phyloP scores from a whole-genome alignment of 2,797 vertebrate species.

The Anableps anableps region DNA sequence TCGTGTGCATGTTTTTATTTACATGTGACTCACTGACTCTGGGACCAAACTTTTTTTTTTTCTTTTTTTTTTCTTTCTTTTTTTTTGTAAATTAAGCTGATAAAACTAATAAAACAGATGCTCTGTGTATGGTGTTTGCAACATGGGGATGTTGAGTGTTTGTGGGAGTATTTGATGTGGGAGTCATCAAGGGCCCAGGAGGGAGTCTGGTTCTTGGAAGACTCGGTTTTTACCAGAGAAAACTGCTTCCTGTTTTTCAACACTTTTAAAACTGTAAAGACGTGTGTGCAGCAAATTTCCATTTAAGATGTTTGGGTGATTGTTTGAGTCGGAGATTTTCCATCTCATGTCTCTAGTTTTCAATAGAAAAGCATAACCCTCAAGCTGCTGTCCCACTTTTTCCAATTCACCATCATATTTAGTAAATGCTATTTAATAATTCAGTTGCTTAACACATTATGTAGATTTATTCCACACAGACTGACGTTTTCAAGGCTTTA shows the following conservation, averaged over 20 bases:
- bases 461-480: background rate
- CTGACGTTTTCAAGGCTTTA: background rate
- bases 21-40: conserved; percentile 68
- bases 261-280: conserved; percentile 58
- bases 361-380: background rate
- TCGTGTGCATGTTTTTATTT: conserved; percentile 56
- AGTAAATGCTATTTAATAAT: background rate
- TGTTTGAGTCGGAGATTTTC: conserved; percentile 25
- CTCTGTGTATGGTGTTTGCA: conserved; percentile 46
- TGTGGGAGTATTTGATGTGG: conserved; percentile 76
- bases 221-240: conserved; percentile 70
- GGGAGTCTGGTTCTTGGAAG: conserved; percentile 64
- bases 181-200: conserved; percentile 70
- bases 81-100: conserved; percentile 55
- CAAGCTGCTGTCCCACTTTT: background rate
- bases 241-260: conserved; percentile 67
- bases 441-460: background rate
- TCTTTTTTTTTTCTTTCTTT: too few relatives aligned
- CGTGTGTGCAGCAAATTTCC: conserved; percentile 28
- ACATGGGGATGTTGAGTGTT: conserved; percentile 63
- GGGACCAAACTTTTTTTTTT: conserved; percentile 47
- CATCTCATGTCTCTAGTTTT: conserved; percentile 13
- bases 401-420: background rate
- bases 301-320: conserved; percentile 23
- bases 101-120: conserved; percentile 64